A percentile compares a stretch with the other conserved stretches of the same genome.
Conservation (phyloP, 2,797 vertebrate genomes). For the Todus mexicanus region DNA sequence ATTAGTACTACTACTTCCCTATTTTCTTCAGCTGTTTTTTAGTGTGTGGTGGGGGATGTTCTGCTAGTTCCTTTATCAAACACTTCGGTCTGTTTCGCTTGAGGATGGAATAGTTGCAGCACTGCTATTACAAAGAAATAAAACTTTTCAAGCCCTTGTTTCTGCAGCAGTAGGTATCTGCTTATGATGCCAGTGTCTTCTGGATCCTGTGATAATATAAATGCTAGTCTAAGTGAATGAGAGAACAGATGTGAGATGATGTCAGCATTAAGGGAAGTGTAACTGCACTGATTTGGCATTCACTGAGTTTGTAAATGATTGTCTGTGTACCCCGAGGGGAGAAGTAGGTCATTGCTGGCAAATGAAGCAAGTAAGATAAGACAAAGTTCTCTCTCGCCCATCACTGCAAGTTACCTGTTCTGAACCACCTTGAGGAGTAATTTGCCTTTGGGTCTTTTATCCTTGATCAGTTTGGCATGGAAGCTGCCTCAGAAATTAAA, state of each 20-base stretch:
- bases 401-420: not conserved
- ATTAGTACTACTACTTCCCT: not conserved
- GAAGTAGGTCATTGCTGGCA: conserved; percentile 46
- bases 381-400: not conserved
- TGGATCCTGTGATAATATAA: conserved; percentile 29
- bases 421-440: conserved; percentile 25
- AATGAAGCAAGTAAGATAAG: conserved; percentile 27
- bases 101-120: not conserved
- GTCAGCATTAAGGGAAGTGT: conserved; percentile 42
- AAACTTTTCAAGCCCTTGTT: not conserved
- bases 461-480: not conserved
- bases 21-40: not conserved
- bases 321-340: conserved; percentile 12
- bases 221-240: conserved; percentile 28
- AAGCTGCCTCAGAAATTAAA: conserved; percentile 9
- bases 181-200: not conserved
- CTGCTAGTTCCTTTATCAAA: not conserved
- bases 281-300: conserved; percentile 35
- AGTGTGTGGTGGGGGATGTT: no score
- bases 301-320: conserved; percentile 44
- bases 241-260: conserved; percentile 46
- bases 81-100: not conserved
- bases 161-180: not conserved
- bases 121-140: not conserved
- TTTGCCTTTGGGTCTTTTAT: conserved; percentile 8